A percentile compares a stretch with the other conserved stretches of the same genome.
Evolutionary conservation across 2,113 vertebrate genomes (phyloP).

Genomic region (Rhadina sibilatrix): DNA sequence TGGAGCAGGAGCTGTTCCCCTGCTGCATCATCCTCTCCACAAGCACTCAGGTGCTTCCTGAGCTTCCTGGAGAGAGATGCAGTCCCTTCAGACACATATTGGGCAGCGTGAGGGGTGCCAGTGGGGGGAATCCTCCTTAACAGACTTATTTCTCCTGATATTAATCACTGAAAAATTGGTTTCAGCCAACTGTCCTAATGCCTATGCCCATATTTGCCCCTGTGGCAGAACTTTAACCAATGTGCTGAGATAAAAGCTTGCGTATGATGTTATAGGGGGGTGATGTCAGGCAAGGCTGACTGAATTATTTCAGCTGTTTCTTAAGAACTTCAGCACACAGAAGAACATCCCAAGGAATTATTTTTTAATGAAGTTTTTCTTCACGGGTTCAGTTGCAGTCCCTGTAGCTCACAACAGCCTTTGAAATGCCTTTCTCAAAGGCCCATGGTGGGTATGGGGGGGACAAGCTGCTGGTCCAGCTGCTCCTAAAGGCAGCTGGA

Average conservation of each 20-base stretch:
- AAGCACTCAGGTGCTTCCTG: neutral
- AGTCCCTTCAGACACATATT: neutral
- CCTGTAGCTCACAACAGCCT: neutral
- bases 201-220: neutral
- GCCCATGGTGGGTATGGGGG: neutral
- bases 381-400: neutral
- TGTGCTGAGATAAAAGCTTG: neutral
- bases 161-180: neutral
- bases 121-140: neutral
- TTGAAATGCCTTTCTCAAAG: neutral
- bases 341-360: neutral
- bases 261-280: neutral
- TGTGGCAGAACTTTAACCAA: neutral
- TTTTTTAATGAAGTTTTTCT: neutral
- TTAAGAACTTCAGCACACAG: neutral
- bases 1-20: neutral
- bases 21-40: accelerated
- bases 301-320: neutral
- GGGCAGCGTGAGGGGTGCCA: neutral
- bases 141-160: neutral
- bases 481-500: neutral
- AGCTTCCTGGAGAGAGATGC: neutral
- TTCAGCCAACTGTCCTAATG: neutral
- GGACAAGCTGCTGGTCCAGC: neutral
- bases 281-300: neutral